These are phyloP conservation scores for Mormyrops attenuatus DNA, from an alignment of 2,797 vertebrate genomes.

Conservation along the genomic window DNA sequence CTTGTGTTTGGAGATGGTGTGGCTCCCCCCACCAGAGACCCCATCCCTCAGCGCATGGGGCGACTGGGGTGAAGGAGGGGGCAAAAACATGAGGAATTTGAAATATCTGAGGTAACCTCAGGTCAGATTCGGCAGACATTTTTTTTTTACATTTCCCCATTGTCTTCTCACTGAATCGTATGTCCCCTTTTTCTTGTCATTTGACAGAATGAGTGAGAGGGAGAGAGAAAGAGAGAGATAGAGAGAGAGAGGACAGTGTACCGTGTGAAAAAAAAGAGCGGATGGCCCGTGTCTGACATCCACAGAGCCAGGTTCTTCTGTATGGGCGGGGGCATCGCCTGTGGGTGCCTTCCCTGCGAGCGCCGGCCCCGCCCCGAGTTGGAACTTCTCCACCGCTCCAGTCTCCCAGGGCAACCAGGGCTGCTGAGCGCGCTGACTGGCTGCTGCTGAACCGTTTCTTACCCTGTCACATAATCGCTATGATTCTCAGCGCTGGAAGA, in stretches of 20 bases:
- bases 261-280: not conserved
- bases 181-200: not conserved
- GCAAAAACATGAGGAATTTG: not conserved
- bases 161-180: conserved; percentile 27
- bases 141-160: conserved; percentile 31
- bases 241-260: not conserved
- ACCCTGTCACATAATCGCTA: conserved; percentile 13
- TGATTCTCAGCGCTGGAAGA: not conserved
- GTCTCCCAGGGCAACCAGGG: conserved; percentile 31
- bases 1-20: not conserved
- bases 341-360: not conserved
- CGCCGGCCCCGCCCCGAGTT: conserved; percentile 5
- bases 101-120: conserved; percentile 15
- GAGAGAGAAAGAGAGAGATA: not conserved
- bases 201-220: not conserved
- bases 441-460: not conserved
- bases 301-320: not conserved
- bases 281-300: not conserved
- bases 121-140: not conserved
- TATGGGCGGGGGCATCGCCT: not conserved
- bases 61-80: conserved; percentile 25
- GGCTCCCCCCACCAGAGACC: not conserved
- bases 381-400: conserved; percentile 19
- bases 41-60: not conserved
- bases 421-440: conserved; percentile 13